Percentiles rank a stretch among this genome's conserved stretches.
These are phyloP conservation scores for Ailuropoda melanoleuca DNA, from an alignment of 2,113 vertebrate genomes.

Conservation along the genomic window DNA sequence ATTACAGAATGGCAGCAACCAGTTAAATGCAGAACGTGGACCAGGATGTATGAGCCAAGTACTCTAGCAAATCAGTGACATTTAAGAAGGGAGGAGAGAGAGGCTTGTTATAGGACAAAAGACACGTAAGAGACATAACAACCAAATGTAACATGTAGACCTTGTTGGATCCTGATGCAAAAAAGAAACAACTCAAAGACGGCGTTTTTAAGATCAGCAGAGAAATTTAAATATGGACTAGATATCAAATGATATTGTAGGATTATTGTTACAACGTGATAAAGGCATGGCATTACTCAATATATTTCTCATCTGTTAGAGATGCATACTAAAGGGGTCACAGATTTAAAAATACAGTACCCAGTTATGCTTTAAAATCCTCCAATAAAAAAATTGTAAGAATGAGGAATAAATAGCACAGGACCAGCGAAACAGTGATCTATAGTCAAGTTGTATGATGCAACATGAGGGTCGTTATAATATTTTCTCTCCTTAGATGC, in stretches of 20 bases:
- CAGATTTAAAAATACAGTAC: not conserved
- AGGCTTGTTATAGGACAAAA: not conserved
- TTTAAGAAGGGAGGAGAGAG: not conserved
- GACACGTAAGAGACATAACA: not conserved
- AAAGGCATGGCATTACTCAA: not conserved
- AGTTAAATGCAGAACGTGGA: not conserved
- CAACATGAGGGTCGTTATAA: not conserved
- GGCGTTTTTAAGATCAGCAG: not conserved
- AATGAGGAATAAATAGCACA: not conserved
- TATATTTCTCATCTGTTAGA: constrained; percentile 8
- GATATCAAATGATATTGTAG: not conserved
- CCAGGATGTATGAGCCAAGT: not conserved
- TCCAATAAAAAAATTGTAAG: not conserved
- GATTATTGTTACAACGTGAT: not conserved
- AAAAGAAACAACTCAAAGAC: not conserved
- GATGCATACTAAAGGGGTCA: not conserved
- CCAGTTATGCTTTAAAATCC: not conserved
- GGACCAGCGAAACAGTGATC: not conserved
- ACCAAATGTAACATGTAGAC: not conserved
- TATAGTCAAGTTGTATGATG: not conserved
- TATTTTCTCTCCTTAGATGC: not conserved
- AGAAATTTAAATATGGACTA: constrained; percentile 1
- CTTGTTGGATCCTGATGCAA: not conserved
- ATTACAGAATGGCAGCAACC: not conserved
- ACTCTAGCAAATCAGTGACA: not conserved